These are phyloP conservation scores for Trichogramma evanescens DNA, from an alignment of 2,888 invertebrate species.

Conservation along the genomic window DNA sequence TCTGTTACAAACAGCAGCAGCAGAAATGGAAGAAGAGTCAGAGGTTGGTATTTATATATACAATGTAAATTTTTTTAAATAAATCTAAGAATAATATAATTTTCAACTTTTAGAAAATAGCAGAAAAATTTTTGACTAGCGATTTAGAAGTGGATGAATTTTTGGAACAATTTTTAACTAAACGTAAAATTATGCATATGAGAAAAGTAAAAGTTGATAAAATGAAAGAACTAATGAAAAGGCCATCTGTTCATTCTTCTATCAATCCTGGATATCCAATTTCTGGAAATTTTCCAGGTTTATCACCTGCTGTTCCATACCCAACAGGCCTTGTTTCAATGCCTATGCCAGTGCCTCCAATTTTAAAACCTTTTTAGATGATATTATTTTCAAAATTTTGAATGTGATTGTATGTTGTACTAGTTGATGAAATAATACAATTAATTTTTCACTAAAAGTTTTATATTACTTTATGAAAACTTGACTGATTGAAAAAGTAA, in stretches of 20 bases:
- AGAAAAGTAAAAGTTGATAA: slow-evolving; percentile 90
- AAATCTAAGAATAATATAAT: not conserved
- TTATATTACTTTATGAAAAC: too few species aligned
- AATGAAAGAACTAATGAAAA: slow-evolving; percentile 67
- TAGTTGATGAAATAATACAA: too few species aligned
- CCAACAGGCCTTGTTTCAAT: slow-evolving; percentile 67
- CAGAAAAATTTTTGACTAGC: slow-evolving; percentile 72
- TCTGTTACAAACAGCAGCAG: slow-evolving; percentile 81
- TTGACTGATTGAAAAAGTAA: too few species aligned
- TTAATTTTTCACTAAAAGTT: too few species aligned
- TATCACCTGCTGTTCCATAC: slow-evolving; percentile 54
- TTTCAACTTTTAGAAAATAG: slow-evolving; percentile 51
- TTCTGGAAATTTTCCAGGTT: slow-evolving; percentile 48
- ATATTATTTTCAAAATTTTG: not conserved
- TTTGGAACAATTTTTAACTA: slow-evolving; percentile 72
- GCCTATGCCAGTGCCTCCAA: slow-evolving; percentile 60
- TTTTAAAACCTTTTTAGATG: slow-evolving; percentile 21
- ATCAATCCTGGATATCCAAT: slow-evolving; percentile 35
- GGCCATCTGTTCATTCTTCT: slow-evolving; percentile 39
- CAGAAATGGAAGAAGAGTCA: slow-evolving; percentile 88
- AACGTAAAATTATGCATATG: slow-evolving; percentile 70
- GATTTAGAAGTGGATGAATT: slow-evolving; percentile 72
- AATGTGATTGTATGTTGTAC: too few species aligned
- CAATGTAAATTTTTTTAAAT: slow-evolving; percentile 13
- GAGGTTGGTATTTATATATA: slow-evolving; percentile 53